Evolutionary conservation across 2,888 invertebrate species (phyloP), one percentile per base, ranked within the genome.

Genomic region (Brachylomia viminalis): DNA sequence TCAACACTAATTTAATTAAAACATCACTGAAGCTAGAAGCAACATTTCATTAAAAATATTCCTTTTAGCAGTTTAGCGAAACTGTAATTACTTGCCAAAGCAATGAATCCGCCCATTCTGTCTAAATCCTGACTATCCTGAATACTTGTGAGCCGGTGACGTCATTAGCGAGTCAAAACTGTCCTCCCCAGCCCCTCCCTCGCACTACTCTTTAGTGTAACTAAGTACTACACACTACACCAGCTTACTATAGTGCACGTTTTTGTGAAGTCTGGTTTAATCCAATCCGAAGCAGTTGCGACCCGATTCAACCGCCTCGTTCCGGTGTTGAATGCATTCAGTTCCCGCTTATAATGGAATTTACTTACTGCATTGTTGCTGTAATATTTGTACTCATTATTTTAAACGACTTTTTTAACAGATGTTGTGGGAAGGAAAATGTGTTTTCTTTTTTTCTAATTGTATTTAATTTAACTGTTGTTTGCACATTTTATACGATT

Each of bases 91-190:
- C 84, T 82, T 70, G 70, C 67, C 69, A 81, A 82, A 86, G 80
- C 76, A 68, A 62, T 80, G 85, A 80, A 58, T 78, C 71, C 52
- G 45, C 52, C 83, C 64, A 80, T 83, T 86, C 75, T 82, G 74
- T 66, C 70, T 77, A 75, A 80, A 71, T 78, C 73, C 74, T 77
- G 62, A 77, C 77, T 78, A 71, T 80, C 80, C 80, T 75, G 79
- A 77, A 81, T 79, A 78, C 80, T 75, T 76, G 54, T 77, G 65
- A 78, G 69, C 74, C 56, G 65, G 74, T 87, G 83, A 83, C 85
- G 81, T 88, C 88, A 87, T 88, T 88, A 88, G 89, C 75, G 86
- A 82, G 69, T 85, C 79, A 74, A 85, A 84, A 77, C 73, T 82
- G 73, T 64, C 58, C 20, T 62, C 33, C 67, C 74, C 27, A 8